Percentiles rank a stretch among this genome's conserved stretches.
These are phyloP conservation scores for Nebria ingens DNA, from an alignment of 1,140 invertebrate species.

Conservation along the genomic window DNA sequence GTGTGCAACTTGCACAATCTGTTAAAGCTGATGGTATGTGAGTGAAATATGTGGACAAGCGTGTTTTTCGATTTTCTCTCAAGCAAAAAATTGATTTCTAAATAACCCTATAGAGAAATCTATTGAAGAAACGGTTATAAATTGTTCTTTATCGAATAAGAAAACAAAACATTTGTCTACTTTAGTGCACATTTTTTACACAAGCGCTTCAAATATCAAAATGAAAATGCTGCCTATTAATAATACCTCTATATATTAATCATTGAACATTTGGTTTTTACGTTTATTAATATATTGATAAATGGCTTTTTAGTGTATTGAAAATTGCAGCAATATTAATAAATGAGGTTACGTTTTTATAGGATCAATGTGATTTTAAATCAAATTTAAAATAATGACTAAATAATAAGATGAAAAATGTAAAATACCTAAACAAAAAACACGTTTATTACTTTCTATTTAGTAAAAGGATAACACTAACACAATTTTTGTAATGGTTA, in stretches of 20 bases:
- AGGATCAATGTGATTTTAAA: background rate
- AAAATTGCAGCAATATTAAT: background rate
- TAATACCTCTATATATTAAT: too few species aligned
- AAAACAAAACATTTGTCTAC: background rate
- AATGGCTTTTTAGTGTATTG: too few species aligned
- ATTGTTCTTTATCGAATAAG: background rate
- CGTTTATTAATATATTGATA: too few species aligned
- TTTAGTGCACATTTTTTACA: background rate
- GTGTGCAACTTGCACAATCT: too few species aligned
- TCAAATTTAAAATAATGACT: background rate
- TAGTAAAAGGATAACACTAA: constrained; percentile 4
- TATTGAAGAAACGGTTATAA: background rate
- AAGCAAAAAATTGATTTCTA: background rate
- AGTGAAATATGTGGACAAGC: background rate
- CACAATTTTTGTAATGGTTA: background rate
- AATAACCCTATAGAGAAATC: background rate
- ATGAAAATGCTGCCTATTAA: too few species aligned
- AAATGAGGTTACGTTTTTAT: background rate
- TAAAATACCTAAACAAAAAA: background rate
- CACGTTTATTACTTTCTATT: background rate
- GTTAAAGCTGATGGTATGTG: too few species aligned
- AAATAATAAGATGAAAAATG: background rate
- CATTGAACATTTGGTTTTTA: too few species aligned
- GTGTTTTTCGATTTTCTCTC: background rate
- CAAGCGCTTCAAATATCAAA: background rate